Conservation (phyloP, 2,888 invertebrate species). For the Amphipoea oculea region DNA sequence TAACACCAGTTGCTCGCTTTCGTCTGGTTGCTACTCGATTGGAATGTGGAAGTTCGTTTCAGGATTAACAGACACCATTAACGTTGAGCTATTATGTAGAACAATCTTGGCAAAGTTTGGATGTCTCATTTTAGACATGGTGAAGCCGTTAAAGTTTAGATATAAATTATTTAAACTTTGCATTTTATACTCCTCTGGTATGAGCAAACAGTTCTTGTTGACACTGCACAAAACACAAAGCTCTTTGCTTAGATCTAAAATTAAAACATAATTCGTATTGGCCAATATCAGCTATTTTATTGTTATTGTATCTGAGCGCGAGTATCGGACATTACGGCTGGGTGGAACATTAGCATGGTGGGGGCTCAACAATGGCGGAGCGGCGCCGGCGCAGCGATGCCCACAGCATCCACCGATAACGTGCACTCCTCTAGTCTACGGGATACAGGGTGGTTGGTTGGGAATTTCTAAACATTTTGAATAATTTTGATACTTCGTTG, state of each 20-base stretch:
- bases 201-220: slow-evolving; percentile 18
- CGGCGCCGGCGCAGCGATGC: slow-evolving; percentile 75
- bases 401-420: slow-evolving; percentile 76
- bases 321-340: slow-evolving; percentile 58
- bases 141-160: slow-evolving; percentile 15
- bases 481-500: not conserved
- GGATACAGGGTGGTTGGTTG: slow-evolving; percentile 64
- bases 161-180: slow-evolving; percentile 34
- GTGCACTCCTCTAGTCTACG: slow-evolving; percentile 63
- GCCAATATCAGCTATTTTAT: slow-evolving; percentile 67
- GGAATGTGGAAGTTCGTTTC: slow-evolving; percentile 56
- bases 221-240: slow-evolving; percentile 25
- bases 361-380: slow-evolving; percentile 71
- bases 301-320: slow-evolving; percentile 66
- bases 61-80: slow-evolving; percentile 53
- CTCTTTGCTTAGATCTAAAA: slow-evolving; percentile 49
- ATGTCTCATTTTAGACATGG: slow-evolving; percentile 50
- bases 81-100: slow-evolving; percentile 51
- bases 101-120: slow-evolving; percentile 50
- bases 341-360: slow-evolving; percentile 66
- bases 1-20: slow-evolving; percentile 49
- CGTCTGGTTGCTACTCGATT: slow-evolving; percentile 47
- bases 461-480: slow-evolving; percentile 16
- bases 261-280: slow-evolving; percentile 68
- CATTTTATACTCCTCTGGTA: slow-evolving; percentile 14